Evolutionary conservation across 2,888 invertebrate species (phyloP).

Genomic region (Osmoderma eremita): DNA sequence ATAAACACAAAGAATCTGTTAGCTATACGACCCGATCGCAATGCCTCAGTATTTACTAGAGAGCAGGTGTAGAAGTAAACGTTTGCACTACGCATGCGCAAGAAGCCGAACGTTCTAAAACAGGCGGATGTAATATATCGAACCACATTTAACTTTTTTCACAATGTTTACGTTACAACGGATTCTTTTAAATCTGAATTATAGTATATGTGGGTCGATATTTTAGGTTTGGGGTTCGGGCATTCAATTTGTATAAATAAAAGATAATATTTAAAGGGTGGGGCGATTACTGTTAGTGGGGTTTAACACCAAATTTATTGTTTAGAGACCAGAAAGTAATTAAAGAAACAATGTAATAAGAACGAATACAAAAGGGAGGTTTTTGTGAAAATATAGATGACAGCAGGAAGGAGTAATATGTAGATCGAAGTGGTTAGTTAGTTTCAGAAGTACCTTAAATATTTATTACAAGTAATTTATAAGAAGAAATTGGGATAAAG

Average conservation of each 20-base stretch:
- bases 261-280: neutral
- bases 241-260: conserved; percentile 5
- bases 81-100: conserved; percentile 56
- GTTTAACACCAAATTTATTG: neutral
- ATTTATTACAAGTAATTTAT: neutral
- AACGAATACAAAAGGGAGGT: neutral
- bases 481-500: no score
- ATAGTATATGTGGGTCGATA: neutral
- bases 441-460: neutral
- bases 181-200: neutral
- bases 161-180: no score
- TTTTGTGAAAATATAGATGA: conserved; percentile 25
- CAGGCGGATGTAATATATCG: conserved; percentile 21
- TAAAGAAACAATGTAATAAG: neutral
- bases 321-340: conserved; percentile 19
- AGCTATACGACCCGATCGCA: conserved; percentile 39
- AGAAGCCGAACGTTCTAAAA: conserved; percentile 49
- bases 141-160: neutral
- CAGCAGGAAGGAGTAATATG: neutral
- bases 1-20: conserved; percentile 63
- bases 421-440: neutral
- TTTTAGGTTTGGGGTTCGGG: neutral
- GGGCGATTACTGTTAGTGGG: neutral
- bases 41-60: neutral
- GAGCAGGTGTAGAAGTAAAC: conserved; percentile 18